Base-by-base conservation (phyloP, 2,113 vertebrate genomes). In the Hippocampus guttulatus region DNA sequence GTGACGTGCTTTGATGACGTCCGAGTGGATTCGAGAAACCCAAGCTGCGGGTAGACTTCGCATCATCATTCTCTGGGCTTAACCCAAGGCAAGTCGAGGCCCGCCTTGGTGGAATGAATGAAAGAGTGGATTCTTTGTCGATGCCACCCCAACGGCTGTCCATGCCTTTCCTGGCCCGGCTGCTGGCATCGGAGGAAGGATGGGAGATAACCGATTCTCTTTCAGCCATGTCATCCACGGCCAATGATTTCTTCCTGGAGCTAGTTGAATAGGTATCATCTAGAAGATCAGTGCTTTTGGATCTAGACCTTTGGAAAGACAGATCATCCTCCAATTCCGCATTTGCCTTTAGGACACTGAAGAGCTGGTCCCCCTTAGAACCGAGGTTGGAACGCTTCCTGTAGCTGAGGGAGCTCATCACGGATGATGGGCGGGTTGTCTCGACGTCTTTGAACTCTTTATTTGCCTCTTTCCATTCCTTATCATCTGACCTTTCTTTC, bases 331-430 rank as follows among this genome's bases (percentile, higher is more conserved):
- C 94, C 30, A 94, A 90, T 18, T 91, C 81, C 0, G 91, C 84
- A 20, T 91, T 91, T 83, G 97, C 92, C 16, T 93, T 92, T 8
- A 97, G 90, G 1, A 93, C 61, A 41, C 88, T 93, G 83, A 97
- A 92, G 49, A 98, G 94, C 0, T 92, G 89, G 0, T 95, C 95
- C 64, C 93, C 94, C 2, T 88, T 88, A 64, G 95, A 95, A 67
- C 95, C 94, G 15, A 94, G 80, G 75, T 91, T 87, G 23, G 91
- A 88, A 23, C 93, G 91, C 84, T 95, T 97, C 82, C 96, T 93
- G 85, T 99, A 98, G 92, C 96, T 98, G 69, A 98, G 94, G 9
- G 94, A 96, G 87, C 96, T 97, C 91, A 95, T 91, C 30, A 91
- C 94, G 0, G 96, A 96, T 75, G 91, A 76, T 0, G 95, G 92